Conservation (phyloP, 2,888 invertebrate genomes). For the Scaptomyza caliginosa region DNA sequence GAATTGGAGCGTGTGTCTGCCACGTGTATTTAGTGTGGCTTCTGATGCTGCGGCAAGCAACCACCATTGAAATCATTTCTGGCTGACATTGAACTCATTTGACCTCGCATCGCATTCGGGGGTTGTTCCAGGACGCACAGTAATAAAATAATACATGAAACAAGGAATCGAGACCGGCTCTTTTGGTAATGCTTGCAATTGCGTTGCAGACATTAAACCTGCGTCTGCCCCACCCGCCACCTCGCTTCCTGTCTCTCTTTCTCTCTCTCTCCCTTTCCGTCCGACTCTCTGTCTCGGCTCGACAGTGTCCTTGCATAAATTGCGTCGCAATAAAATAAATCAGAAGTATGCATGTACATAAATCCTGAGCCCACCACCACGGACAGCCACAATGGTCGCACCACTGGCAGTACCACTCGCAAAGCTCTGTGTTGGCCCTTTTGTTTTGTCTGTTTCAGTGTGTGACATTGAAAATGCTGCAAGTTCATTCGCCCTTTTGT, state of each 20-base stretch:
- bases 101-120: conserved; percentile 51
- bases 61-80: conserved; percentile 29
- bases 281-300: neutral
- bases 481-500: conserved; percentile 73
- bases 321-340: conserved; percentile 78
- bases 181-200: conserved; percentile 18
- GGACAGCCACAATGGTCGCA: conserved; percentile 20
- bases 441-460: conserved; percentile 1
- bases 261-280: neutral
- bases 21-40: conserved; percentile 50
- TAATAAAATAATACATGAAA: no score
- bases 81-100: conserved; percentile 76
- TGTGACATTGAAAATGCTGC: conserved; percentile 77
- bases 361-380: conserved; percentile 61
- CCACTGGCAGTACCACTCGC: conserved; percentile 11
- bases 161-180: neutral
- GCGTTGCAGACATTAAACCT: conserved; percentile 61
- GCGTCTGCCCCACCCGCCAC: conserved; percentile 26
- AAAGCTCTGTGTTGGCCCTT: conserved; percentile 43
- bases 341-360: conserved; percentile 43
- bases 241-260: neutral
- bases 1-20: conserved; percentile 37
- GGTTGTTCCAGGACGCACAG: conserved; percentile 23
- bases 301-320: conserved; percentile 72
- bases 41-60: conserved; percentile 7